Conservation (phyloP, 2,888 invertebrate species). For the Luperina testacea region DNA sequence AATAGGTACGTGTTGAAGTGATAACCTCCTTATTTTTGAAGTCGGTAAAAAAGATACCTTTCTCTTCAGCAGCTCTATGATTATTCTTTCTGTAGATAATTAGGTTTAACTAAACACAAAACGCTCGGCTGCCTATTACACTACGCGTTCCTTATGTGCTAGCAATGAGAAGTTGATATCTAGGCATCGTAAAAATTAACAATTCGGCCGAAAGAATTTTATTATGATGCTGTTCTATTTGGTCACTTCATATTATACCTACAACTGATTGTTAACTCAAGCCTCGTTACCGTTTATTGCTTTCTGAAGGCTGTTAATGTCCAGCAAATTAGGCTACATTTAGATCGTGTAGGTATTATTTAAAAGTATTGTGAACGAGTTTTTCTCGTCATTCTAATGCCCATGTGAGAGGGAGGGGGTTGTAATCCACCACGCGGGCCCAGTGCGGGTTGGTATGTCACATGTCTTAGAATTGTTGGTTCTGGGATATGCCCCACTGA, state of each 20-base stretch:
- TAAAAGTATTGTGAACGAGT: neutral
- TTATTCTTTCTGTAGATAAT: neutral
- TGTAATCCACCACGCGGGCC: too few species aligned
- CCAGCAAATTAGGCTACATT: conserved; percentile 13
- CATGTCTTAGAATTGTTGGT: too few species aligned
- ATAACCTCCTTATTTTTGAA: too few species aligned
- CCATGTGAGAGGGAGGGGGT: too few species aligned
- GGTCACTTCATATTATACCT: conserved; percentile 21
- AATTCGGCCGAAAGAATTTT: conserved; percentile 28
- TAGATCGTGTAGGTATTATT: neutral
- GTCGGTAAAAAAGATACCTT: too few species aligned
- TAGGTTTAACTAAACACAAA: neutral
- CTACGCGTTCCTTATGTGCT: neutral
- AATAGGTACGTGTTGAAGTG: too few species aligned
- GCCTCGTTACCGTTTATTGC: conserved; percentile 40
- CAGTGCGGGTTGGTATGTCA: too few species aligned
- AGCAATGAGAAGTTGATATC: conserved; percentile 24
- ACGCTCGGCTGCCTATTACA: neutral
- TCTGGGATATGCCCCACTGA: too few species aligned
- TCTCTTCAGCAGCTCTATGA: too few species aligned
- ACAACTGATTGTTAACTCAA: conserved; percentile 30
- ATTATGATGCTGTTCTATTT: conserved; percentile 42
- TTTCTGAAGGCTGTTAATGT: conserved; percentile 16
- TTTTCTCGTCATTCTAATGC: too few species aligned
- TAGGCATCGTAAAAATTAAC: conserved; percentile 44